Base-by-base conservation (phyloP, 2,888 invertebrate species). In the Lasioglossum lativentre region DNA sequence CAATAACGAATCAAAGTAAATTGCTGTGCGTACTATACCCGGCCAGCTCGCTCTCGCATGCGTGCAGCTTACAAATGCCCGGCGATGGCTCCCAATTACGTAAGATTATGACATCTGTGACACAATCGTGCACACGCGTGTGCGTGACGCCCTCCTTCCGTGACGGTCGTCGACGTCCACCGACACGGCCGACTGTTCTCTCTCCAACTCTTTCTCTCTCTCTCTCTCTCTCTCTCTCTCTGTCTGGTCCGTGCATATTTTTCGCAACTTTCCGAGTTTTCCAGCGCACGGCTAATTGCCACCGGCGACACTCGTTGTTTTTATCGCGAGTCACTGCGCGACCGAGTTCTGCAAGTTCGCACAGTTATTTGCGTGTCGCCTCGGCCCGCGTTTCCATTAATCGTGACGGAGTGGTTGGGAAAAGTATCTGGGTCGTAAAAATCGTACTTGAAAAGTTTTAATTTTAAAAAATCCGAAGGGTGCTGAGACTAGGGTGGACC, bases 61-160 rank as follows among this genome's bases (percentile, higher is more conserved):
- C 92, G 92, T 89, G 88, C 90, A 80, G 92, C 90, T 92, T 93
- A 93, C 93, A 92, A 93, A 93, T 93, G 91, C 88, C 88, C 83
- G 87, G 77, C 85, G 86, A 88, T 86, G 91, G 91, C 90, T 88
- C 85, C 87, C 85, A 91, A 93, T 94, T 94, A 94, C 92, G 93
- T 92, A 94, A 94, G 92, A 93, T 94, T 94, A 94, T 94, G 94
- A 94, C 94, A 94, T 94, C 93, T 92, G 90, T 94, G 94, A 94
- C 94, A 94, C 94, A 94, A 93, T 93, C 93, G 91, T 82, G 75
- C 84, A 86, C 88, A 88, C 89, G 91, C 89, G 92, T 90, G 85
- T 88, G 90, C 90, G 92, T 87, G 90, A 93, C 93, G 94, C 93
- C 93, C 93, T 93, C 93, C 91, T 93, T 93, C 90, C 92, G 90